phyloP scores from a whole-genome alignment of 1,140 invertebrate species.

The Apis dorsata region DNA sequence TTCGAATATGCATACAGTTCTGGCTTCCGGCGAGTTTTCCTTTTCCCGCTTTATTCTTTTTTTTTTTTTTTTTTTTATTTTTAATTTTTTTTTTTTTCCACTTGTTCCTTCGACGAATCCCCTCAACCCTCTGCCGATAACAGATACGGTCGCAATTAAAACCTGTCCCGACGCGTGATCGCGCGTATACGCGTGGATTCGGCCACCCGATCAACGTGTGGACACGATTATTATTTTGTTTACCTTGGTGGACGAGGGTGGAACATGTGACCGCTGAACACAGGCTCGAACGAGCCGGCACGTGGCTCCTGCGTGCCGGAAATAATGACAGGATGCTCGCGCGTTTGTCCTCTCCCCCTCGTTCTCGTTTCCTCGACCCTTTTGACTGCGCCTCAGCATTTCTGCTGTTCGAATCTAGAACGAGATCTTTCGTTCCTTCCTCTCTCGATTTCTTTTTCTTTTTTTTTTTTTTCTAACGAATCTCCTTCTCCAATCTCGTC shows the following conservation, averaged over 20 bases:
- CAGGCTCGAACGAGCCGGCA: neutral
- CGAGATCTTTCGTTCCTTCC: too few species aligned
- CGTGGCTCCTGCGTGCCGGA: slow-evolving; percentile 6
- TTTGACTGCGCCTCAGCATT: neutral
- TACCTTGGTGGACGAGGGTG: neutral
- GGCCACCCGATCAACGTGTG: neutral
- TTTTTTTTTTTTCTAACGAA: too few species aligned
- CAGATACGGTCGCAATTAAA: neutral
- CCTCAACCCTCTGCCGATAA: too few species aligned
- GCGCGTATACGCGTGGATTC: neutral
- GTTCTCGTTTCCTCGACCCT: neutral
- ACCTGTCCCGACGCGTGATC: neutral
- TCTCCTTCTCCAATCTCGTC: neutral
- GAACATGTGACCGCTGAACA: neutral
- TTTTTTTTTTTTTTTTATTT: neutral
- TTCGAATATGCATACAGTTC: neutral
- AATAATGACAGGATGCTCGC: slow-evolving; percentile 41
- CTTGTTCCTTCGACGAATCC: neutral
- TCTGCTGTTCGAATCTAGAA: too few species aligned
- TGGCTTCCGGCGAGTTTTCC: neutral
- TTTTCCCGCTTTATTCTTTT: too few species aligned
- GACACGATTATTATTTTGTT: slow-evolving; percentile 5
- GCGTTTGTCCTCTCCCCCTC: neutral
- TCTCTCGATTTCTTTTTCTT: too few species aligned
- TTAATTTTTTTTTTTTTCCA: neutral